A percentile compares a stretch with the other conserved stretches of the same genome.
These are phyloP conservation scores for Geotria australis DNA, from an alignment of 2,797 vertebrate genomes.

Conservation along the genomic window DNA sequence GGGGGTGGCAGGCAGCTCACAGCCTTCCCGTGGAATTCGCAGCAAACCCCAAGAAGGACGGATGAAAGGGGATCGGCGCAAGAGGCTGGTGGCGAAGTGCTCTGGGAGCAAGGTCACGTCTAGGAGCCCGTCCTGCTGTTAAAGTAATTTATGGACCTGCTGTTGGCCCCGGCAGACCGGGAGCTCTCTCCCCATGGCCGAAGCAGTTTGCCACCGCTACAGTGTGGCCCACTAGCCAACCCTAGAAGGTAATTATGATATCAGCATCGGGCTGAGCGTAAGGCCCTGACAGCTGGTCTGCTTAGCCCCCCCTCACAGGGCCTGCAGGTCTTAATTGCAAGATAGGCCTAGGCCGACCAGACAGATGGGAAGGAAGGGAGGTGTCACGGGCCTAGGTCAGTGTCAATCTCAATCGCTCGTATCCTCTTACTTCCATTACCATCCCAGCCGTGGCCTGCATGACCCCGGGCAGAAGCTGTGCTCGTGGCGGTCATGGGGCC, in stretches of 20 bases:
- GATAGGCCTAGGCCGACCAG: neutral
- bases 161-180: neutral
- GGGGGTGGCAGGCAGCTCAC: no score
- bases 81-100: neutral
- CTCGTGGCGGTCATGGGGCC: neutral
- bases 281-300: no score
- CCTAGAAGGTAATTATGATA: neutral
- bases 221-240: no score
- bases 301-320: no score
- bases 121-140: neutral
- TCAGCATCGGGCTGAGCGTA: neutral
- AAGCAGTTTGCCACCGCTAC: no score
- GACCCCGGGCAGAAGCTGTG: neutral
- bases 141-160: neutral
- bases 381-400: neutral
- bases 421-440: neutral
- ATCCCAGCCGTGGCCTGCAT: neutral
- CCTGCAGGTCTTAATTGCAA: no score
- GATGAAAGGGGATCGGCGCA: neutral
- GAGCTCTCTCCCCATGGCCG: no score
- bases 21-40: no score
- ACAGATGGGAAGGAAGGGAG: neutral
- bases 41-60: no score
- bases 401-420: neutral
- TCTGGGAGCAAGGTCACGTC: neutral